Evolutionary conservation across 2,888 invertebrate genomes (phyloP), one percentile per base, ranked within the genome.

Genomic region (Perizoma flavofasciatum): DNA sequence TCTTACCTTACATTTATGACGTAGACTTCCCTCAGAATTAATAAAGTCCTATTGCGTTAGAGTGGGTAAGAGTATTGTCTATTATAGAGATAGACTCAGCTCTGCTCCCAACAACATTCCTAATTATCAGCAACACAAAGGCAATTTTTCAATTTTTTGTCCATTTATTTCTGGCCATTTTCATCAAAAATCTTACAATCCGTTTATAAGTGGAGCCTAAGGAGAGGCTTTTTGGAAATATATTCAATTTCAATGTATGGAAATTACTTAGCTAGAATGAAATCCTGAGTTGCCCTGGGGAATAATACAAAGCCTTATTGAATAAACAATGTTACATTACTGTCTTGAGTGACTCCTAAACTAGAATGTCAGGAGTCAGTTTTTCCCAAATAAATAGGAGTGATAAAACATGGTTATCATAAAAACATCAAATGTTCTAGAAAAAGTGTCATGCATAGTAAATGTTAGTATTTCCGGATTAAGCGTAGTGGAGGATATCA

Each of bases 21-120:
- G 41, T 41, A 8, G 5, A 5, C 8, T 37, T 34, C 41, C 50
- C 43, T 51, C 44, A 50, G 11, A 22, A 44, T 37, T 53, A 45
- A 35, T 40, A 48, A 34, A 49, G 44, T 45, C 32, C 9, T 49
- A 22, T 32, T 37, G 52, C 53, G 64, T 56, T 63, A 54, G 58
- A 60, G 39, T 53, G 55, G 34, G 22, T 22, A 2, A 22, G 22
- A 22, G 22, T 22, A 22, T 22, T 22, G 22, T 22, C 43, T 34
- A 22, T 46, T 47, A 47, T 40, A 52, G 44, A 41, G 22, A 48
- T 54, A 34, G 46, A 54, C 47, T 47, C 54, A 54, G 41, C 40
- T 40, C 54, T 53, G n/a, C 53, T 46, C 46, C 46, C 46, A 39
- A 39, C 39, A 35, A 45, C 37, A 52, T 10, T 8, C 41, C 41